These are phyloP conservation scores for Merluccius polli DNA, from an alignment of 2,797 vertebrate species.

Conservation along the genomic window DNA sequence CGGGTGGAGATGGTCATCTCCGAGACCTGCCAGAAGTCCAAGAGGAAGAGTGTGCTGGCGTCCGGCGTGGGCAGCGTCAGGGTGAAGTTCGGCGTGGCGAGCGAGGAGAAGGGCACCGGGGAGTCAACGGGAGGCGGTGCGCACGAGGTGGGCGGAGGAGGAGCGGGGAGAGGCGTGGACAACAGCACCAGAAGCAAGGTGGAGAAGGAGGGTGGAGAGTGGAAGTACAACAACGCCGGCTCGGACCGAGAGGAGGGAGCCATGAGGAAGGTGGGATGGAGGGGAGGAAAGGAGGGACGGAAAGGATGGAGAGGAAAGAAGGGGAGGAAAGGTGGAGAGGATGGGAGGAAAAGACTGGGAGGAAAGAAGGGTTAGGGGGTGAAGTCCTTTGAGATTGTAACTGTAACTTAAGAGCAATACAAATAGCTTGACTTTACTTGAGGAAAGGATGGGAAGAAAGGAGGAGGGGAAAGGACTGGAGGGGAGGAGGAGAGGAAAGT, in stretches of 20 bases:
- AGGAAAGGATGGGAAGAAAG: not conserved
- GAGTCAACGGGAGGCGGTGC: constrained; percentile 53
- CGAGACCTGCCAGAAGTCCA: constrained; percentile 92
- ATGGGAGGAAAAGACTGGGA: not conserved
- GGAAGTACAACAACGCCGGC: constrained; percentile 72
- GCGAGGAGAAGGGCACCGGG: constrained; percentile 61
- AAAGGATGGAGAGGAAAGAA: not conserved
- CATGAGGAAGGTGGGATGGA: constrained; percentile 70
- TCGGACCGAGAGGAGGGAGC: constrained; percentile 74
- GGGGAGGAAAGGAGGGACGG: not conserved
- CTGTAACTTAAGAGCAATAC: not conserved
- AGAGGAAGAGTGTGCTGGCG: constrained; percentile 89
- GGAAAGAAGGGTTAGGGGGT: not conserved
- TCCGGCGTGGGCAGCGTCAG: constrained; percentile 82
- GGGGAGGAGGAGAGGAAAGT: not conserved
- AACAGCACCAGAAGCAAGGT: constrained; percentile 67
- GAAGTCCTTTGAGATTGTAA: not conserved
- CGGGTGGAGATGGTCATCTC: constrained; percentile 93
- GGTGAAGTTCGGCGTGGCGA: constrained; percentile 83
- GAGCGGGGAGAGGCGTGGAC: constrained; percentile 67
- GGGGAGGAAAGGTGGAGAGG: not conserved
- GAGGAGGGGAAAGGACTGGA: not conserved
- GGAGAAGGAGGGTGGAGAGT: constrained; percentile 72
- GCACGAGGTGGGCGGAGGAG: constrained; percentile 54
- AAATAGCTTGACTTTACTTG: not conserved